Evolutionary conservation across 2,888 invertebrate species (phyloP), one percentile per base, ranked within the genome.

Genomic region (Melipona bicolor): DNA sequence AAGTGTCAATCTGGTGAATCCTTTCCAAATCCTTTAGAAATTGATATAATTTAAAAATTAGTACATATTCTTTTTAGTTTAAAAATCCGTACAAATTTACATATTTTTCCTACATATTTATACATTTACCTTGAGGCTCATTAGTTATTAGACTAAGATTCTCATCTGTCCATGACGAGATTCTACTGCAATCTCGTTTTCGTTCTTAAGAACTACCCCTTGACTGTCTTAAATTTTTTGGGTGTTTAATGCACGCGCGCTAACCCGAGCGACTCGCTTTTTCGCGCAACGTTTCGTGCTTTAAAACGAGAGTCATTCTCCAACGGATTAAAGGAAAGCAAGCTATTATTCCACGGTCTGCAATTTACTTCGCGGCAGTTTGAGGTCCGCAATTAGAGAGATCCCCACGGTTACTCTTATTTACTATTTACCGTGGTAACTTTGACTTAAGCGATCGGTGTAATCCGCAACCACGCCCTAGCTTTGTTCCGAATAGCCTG

Each of bases 361-460:
- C 73, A 62, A 77, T 50, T 73, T 62, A 69, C 61, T 62, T 50
- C 15, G 36, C n/a, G 3, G 43, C 49, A 74, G 65, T 70, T 77
- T 43, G 64, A 77, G 69, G 50, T 32, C 52, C 52, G 70, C 54
- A 61, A 77, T 77, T 77, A 62, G 32, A 61, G 36, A 50, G 73
- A 73, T 43, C 69, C 43, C 27, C 50, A 0, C 19, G 19, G 36
- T 54, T 27, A 15, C 59, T 27, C 27, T 74, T 65, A 62, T 50
- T 77, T n/a, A 64, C 62, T 64, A 54, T 64, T 77, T 77, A 70
- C 70, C 19, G 54, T 4, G 68, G 43, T 43, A 76, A 76, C 59
- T 76, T 59, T 11, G 59, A 49, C 56, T 50, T 0, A 17, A n/a
- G 59, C 59, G 49, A 67, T 62, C 72, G 27, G 49, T 72, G 72